These are phyloP conservation scores for Tor tambroides DNA, from an alignment of 2,113 vertebrate species.

Conservation along the genomic window DNA sequence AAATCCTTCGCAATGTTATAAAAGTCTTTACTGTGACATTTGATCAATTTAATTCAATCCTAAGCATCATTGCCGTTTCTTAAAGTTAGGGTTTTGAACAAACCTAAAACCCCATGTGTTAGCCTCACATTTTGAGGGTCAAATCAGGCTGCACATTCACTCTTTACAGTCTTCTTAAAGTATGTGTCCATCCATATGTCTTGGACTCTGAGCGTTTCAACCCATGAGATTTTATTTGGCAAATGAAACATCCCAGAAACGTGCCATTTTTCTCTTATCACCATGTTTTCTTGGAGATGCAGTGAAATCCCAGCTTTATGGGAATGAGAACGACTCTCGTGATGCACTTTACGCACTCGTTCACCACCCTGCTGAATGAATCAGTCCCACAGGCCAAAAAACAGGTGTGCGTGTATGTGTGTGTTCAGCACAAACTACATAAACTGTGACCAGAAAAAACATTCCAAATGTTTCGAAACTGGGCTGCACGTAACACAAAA, in stretches of 20 bases:
- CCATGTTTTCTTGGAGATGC: background rate
- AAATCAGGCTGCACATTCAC: background rate
- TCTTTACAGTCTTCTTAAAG: background rate
- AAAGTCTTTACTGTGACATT: background rate
- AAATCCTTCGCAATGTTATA: background rate
- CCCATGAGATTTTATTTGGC: background rate
- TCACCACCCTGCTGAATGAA: conserved; percentile 21
- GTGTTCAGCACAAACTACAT: conserved; percentile 42
- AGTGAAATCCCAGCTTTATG: conserved; percentile 21
- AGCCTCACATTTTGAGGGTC: background rate
- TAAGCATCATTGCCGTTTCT: background rate
- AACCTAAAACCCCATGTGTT: background rate
- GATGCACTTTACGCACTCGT: conserved; percentile 1
- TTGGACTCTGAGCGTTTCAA: background rate
- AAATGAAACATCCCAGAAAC: background rate
- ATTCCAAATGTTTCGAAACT: conserved; percentile 26
- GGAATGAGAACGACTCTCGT: conserved; percentile 10
- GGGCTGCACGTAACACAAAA: background rate
- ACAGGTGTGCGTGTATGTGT: conserved; percentile 44
- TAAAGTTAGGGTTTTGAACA: background rate
- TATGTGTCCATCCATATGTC: background rate
- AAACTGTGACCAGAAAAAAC: conserved; percentile 18
- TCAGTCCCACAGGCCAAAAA: conserved; percentile 14
- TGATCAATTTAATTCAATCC: background rate
- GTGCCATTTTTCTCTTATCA: background rate